Base-by-base conservation (phyloP, 35 echinoderm and acorn worm species). In the Anneissia japonica region DNA sequence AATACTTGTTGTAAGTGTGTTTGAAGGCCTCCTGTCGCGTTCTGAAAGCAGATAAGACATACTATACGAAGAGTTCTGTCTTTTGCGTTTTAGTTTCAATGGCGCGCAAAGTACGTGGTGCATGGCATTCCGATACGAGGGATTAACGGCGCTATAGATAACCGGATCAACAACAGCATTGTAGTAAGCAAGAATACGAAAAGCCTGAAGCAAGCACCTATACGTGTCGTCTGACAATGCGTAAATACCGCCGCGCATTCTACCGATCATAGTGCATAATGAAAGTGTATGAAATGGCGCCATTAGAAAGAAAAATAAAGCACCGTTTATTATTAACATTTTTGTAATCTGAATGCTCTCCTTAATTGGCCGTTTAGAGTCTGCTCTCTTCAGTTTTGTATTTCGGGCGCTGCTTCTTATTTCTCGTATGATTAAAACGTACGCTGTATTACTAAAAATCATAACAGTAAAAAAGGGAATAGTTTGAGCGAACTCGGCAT, bases 261-360 rank as follows among this genome's bases (percentile, higher is more conserved):
- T 10, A 41, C 82, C 37, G 28, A 84, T 84, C 82, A 84, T 10
- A 16, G 19, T 36, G 75, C 74, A 73, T 14, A 87, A 46, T 32
- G 37, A 34, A 21, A 41, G 34, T 0, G 79, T 46, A 28, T 87
- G 74, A 14, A 40, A 78, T 39, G 85, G 85, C 31, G 74, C 74
- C 29, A 87, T 19, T 3, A 74, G 38, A 0, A 87, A 30, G 31
- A 87, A 87, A 39, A 77, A 87, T 16, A 77, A 34, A 41, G 31
- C 32, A n/a, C 72, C 85, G 10, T 34, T 87, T 30, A 87, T 75
- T 17, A 87, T 41, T 19, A 87, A 40, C 85, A 87, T 87, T 4
- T 75, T 37, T 29, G 74, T 75, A 12, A 79, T 41, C 31, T 77
- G 37, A 19, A 77, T 87, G 3, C 85, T 76, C n/a, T 75, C 85